Evolutionary conservation across 37 sponge, comb jelly and placozoan genomes (phyloP), one percentile per base, ranked within the genome.

Genomic region (Tethya wilhelma): DNA sequence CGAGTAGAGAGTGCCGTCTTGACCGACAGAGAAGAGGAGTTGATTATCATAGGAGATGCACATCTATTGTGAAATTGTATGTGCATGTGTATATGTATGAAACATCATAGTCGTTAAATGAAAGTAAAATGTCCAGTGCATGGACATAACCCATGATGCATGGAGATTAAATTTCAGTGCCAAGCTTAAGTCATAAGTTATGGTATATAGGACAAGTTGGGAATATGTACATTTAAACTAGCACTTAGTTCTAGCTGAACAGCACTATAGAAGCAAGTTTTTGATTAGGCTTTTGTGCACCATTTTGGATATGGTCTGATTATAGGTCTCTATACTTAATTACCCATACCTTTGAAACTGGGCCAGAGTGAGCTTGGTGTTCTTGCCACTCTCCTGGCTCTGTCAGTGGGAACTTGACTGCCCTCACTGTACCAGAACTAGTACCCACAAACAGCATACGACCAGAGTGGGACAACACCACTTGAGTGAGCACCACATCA

Each of bases 401-500:
- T 34, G 87, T 87, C 39, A 98, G 80, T 17, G 98, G 98, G 68
- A 88, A 95, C 83, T 96, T 98, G 65, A 98, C 66, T 33, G 96
- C 78, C 44, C 94, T 71, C 39, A 98, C 73, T 1, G 86, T 55
- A 0, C 98, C 98, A 38, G 77, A 70, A 30, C 84, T 81, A 38
- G 94, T 93, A 5, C 98, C 98, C 73, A 71, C 81, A 77, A 98
- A 96, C 83, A 98, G 59, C 98, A 98, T 98, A 29, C 91, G 77
- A 29, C 98, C 98, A 39, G 90, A 89, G 39, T 81, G 79, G n/a
- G 96, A 96, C 44, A 96, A 79, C 33, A 82, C 89, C 53, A 90
- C 82, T 67, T 94, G 90, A 3, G 94, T 94, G 44, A 94, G 80
- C 55, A 93, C 93, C 0, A 79, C 82, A 49, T 90, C 93, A 23